These are phyloP conservation scores for Silurus asotus DNA, from an alignment of 2,113 vertebrate species.

Conservation along the genomic window DNA sequence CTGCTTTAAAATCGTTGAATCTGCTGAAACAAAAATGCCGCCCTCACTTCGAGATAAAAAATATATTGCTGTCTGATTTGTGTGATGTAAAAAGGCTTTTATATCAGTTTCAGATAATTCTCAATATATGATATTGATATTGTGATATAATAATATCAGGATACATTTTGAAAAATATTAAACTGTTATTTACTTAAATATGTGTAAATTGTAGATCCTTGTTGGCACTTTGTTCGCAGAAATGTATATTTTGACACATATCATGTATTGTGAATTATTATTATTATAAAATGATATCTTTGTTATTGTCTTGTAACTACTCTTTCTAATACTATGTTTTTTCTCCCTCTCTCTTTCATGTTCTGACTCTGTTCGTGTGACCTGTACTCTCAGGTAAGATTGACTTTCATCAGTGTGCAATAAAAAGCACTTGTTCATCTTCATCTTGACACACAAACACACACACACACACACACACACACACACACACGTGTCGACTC, in stretches of 20 bases:
- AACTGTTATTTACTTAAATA: too few species aligned
- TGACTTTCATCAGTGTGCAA: constrained; percentile 50
- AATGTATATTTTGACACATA: neutral
- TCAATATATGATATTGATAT: neutral
- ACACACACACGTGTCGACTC: neutral
- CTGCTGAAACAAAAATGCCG: neutral
- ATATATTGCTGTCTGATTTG: constrained; percentile 47
- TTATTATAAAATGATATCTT: neutral
- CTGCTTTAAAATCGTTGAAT: neutral
- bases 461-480: neutral
- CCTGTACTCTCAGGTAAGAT: constrained; percentile 60
- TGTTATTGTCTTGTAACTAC: neutral
- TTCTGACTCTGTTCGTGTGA: constrained; percentile 44
- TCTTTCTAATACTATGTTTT: constrained; percentile 41
- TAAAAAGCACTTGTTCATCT: constrained; percentile 22
- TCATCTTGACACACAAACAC: neutral
- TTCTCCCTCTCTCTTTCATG: constrained; percentile 54
- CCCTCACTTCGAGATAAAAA: constrained; percentile 44
- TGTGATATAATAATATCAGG: neutral
- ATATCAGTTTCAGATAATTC: too few species aligned
- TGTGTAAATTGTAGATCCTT: neutral
- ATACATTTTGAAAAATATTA: neutral
- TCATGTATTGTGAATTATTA: neutral
- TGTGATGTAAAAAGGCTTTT: neutral
- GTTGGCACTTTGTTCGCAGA: neutral